These are phyloP conservation scores for Circaetus cinerascens DNA, from an alignment of 2,113 vertebrate species.

Conservation along the genomic window DNA sequence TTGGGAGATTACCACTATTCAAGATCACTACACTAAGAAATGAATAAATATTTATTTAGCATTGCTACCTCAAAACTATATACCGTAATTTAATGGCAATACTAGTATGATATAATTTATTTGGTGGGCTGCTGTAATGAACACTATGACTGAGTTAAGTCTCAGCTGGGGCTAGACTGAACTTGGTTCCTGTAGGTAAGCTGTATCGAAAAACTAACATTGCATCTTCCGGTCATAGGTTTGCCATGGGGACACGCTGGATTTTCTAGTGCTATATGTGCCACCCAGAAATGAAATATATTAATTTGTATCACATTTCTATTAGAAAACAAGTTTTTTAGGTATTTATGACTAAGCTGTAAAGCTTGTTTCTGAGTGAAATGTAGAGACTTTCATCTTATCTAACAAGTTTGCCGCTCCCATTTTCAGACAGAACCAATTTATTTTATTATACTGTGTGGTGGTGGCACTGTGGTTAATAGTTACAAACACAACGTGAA, in stretches of 20 bases:
- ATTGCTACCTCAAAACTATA: neutral
- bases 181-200: neutral
- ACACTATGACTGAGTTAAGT: neutral
- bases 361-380: conserved; percentile 41
- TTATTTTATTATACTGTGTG: neutral
- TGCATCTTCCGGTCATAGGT: neutral
- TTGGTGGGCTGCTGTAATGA: neutral
- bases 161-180: neutral
- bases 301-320: conserved; percentile 39
- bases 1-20: neutral
- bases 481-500: neutral
- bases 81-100: neutral
- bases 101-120: neutral
- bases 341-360: conserved; percentile 37
- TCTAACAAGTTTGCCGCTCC: conserved; percentile 12
- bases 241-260: neutral
- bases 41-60: neutral
- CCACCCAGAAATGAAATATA: conserved; percentile 37
- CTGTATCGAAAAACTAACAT: neutral
- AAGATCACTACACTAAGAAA: neutral
- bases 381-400: conserved; percentile 9
- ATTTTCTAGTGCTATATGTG: neutral
- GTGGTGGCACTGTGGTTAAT: neutral
- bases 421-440: conserved; percentile 26
- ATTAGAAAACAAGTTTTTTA: conserved; percentile 52